Evolutionary conservation across 2,888 invertebrate genomes (phyloP).

Genomic region (Drosophila recens): DNA sequence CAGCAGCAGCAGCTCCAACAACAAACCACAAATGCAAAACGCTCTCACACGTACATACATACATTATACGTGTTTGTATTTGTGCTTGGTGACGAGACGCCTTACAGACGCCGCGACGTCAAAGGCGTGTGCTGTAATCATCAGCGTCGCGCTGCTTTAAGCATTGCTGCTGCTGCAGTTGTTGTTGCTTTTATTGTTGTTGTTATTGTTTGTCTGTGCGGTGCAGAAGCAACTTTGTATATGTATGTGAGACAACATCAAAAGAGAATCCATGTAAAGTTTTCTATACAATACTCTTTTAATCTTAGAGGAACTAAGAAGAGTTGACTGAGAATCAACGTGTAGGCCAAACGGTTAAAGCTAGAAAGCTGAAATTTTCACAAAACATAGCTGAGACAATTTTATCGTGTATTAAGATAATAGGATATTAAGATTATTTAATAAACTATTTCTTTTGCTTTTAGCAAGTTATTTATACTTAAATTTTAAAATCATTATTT

Average conservation of each 20-base stretch:
- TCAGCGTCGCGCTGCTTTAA: conserved; percentile 15
- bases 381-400: too few relatives aligned
- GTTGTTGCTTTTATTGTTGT: not conserved
- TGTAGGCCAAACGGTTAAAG: too few relatives aligned
- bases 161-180: too few relatives aligned
- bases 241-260: conserved; percentile 11
- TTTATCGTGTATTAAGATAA: too few relatives aligned
- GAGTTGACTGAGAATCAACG: too few relatives aligned
- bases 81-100: conserved; percentile 61
- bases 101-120: conserved; percentile 68
- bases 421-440: too few relatives aligned
- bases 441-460: too few relatives aligned
- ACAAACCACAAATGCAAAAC: conserved; percentile 53
- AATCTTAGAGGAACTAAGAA: not conserved
- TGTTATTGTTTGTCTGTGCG: conserved; percentile 16
- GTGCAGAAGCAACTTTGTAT: conserved; percentile 25
- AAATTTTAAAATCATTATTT: not conserved
- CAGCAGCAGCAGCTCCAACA: conserved; percentile 25
- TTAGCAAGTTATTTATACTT: too few relatives aligned
- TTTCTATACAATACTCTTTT: conserved; percentile 22
- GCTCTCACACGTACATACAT: conserved; percentile 9
- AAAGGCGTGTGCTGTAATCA: conserved; percentile 56
- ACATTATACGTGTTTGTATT: conserved; percentile 22
- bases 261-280: conserved; percentile 3
- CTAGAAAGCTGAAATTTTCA: too few relatives aligned